Percentiles rank a stretch among this genome's conserved stretches.
phyloP scores from a whole-genome alignment of 2,888 invertebrate genomes.

The Mystacides longicornis region DNA sequence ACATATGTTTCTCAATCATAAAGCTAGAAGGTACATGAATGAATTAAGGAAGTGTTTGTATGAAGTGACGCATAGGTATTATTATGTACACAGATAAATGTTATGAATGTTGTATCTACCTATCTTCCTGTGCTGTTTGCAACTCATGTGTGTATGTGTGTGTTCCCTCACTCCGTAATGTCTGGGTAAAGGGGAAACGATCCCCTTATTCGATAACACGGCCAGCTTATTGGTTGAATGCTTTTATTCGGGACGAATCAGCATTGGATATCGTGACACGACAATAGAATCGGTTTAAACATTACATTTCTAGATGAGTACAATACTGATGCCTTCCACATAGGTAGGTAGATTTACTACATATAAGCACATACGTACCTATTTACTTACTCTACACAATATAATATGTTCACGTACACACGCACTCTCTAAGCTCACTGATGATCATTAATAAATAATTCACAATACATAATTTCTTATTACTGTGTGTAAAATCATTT shows the following conservation, averaged over 20 bases:
- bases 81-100: neutral
- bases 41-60: conserved; percentile 17
- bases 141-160: neutral
- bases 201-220: conserved; percentile 11
- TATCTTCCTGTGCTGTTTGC: too few species aligned
- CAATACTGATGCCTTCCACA: too few species aligned
- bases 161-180: conserved; percentile 1
- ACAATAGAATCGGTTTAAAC: conserved; percentile 17
- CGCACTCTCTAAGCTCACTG: neutral
- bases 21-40: too few species aligned
- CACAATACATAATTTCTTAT: neutral
- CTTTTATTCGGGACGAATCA: conserved; percentile 15
- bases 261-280: conserved; percentile 10
- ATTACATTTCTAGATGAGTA: neutral
- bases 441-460: neutral
- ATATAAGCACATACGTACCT: too few species aligned
- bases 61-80: neutral
- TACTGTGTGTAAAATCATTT: too few species aligned
- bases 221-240: conserved; percentile 18
- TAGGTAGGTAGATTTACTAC: too few species aligned
- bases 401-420: neutral
- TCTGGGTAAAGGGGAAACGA: conserved; percentile 10
- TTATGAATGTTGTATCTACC: too few species aligned
- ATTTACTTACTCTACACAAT: too few species aligned
- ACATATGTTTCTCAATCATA: too few species aligned